Base-by-base conservation (phyloP, 1,140 invertebrate genomes). In the Drosophila ogumai region DNA sequence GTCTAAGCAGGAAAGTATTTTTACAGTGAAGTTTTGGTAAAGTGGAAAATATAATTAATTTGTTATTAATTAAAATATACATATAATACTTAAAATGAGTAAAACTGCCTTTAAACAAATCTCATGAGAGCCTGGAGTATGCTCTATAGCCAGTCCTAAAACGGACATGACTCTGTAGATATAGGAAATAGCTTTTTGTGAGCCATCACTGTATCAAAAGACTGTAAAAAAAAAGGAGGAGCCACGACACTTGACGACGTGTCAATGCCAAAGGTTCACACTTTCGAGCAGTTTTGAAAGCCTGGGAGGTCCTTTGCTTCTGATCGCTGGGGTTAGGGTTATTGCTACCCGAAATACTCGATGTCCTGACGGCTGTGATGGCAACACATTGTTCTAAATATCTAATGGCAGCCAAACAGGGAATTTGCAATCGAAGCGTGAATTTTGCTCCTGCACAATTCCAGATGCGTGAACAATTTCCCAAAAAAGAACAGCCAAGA, bases 311-410 rank as follows among this genome's bases (percentile, higher is more conserved):
- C 54, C 69, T 59, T 43, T 54, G 41, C 31, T 38, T 25, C 34
- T 12, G 22, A 56, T 54, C 61, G 75, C 58, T 25, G 43, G 49
- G 61, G 60, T 67, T 81, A 86, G 74, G 81, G 79, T 78, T 77
- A 73, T 76, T 67, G 57, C 60, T 55, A 36, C 52, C 52, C 19
- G 52, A 55, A 55, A 55, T 38, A 72, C 58, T 58, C 58, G 10
- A 57, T 58, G 58, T 67, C 66, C 25, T 28, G 57, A 63, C 65
- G 47, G 67, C 59, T 80, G 76, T 60, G 84, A 77, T 85, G 85
- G 77, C 78, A 90, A 90, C 85, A 88, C 85, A 88, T 88, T 90
- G 85, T 76, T 90, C 85, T 79, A 79, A 90, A 90, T 90, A 90
- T 85, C 85, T 73, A 73, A 73, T 73, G 69, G 68, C 44, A 57